Conservation (phyloP, 2,888 invertebrate species). For the Drosophila diplacantha region DNA sequence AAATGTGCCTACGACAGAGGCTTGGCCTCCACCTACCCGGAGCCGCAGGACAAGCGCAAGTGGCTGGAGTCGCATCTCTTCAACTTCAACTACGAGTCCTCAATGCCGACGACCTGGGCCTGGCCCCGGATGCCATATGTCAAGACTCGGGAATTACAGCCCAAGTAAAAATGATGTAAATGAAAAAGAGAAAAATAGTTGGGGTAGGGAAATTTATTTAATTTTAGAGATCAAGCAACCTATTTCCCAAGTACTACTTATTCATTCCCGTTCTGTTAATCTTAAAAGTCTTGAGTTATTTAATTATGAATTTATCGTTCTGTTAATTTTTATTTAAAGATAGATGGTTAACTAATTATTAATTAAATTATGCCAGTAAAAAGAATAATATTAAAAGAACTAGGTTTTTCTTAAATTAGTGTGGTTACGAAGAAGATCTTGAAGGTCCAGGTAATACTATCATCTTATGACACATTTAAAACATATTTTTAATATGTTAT, state of each 20-base stretch:
- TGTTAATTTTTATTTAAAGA: neutral
- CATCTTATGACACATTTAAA: too few relatives aligned
- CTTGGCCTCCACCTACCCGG: conserved; percentile 90
- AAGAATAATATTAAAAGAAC: too few relatives aligned
- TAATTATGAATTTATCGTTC: neutral
- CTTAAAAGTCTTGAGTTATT: neutral
- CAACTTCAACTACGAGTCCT: conserved; percentile 86
- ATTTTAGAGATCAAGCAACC: neutral
- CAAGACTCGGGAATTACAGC: conserved; percentile 68
- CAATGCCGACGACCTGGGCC: conserved; percentile 84
- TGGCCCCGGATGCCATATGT: conserved; percentile 79
- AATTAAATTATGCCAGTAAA: too few relatives aligned
- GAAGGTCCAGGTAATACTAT: too few relatives aligned
- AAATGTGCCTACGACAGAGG: conserved; percentile 93
- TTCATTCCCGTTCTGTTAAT: neutral
- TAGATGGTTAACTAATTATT: neutral
- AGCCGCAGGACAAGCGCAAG: conserved; percentile 86
- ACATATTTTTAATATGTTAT: too few relatives aligned
- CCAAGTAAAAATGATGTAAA: neutral
- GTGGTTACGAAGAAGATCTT: too few relatives aligned
- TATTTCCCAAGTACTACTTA: neutral
- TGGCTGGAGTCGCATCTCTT: conserved; percentile 87
- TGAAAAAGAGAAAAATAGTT: neutral
- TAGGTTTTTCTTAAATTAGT: too few relatives aligned
- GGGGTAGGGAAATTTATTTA: neutral